A percentile compares a stretch with the other conserved stretches of the same genome.
Conservation (phyloP, 2,113 vertebrate genomes). For the Saimiri boliviensis region DNA sequence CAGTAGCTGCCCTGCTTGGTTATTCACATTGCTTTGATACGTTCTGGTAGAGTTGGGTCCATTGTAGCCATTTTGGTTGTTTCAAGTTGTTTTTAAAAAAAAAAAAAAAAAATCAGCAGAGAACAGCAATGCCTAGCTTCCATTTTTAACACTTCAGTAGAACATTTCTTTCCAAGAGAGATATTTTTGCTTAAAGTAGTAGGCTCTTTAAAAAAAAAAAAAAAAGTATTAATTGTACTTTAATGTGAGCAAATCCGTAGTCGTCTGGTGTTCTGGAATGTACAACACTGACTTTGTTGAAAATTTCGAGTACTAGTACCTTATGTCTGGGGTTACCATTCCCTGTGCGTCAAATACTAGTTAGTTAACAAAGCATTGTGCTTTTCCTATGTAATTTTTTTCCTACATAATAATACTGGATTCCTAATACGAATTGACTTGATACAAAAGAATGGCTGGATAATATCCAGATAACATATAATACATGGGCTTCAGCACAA, state of each 20-base stretch:
- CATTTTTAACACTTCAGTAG: constrained; percentile 51
- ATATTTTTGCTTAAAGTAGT: constrained; percentile 63
- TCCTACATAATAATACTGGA: constrained; percentile 58
- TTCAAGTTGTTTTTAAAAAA: constrained; percentile 8
- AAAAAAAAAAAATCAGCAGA: neutral
- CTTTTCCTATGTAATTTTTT: constrained; percentile 59
- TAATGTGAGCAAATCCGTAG: neutral
- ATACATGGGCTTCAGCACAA: constrained; percentile 73
- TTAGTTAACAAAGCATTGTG: constrained; percentile 17
- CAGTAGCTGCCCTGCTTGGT: neutral
- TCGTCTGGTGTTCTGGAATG: neutral
- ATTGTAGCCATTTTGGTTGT: constrained; percentile 28
- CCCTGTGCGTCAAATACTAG: neutral
- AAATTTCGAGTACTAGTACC: neutral
- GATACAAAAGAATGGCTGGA: constrained; percentile 77
- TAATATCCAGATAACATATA: constrained; percentile 79
- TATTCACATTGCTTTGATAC: neutral
- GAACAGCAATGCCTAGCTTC: constrained; percentile 31
- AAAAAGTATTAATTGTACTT: constrained; percentile 44
- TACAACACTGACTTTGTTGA: neutral
- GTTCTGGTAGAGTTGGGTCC: neutral
- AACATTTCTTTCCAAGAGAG: constrained; percentile 21
- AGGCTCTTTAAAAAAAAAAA: neutral
- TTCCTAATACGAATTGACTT: constrained; percentile 79
- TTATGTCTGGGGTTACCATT: neutral